Conservation (phyloP, 2,797 vertebrate species). For the Gadopsis marmoratus region DNA sequence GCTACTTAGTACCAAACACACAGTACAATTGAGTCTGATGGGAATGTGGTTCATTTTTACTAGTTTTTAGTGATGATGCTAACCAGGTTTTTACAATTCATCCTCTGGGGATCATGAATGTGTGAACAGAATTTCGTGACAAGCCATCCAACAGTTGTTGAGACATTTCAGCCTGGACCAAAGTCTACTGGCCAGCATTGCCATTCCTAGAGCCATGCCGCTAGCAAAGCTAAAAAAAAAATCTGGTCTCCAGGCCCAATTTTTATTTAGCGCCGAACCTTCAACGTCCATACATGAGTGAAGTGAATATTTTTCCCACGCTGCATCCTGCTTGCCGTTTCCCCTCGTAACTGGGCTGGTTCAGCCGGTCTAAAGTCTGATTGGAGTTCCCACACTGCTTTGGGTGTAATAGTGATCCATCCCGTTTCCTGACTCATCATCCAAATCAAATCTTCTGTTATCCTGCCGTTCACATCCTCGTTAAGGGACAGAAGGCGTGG, state of each 20-base stretch:
- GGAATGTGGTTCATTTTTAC: neutral
- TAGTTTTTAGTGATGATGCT: neutral
- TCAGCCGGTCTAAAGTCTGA: slow-evolving; percentile 60
- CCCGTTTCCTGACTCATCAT: slow-evolving; percentile 70
- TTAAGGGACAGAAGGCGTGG: slow-evolving; percentile 44
- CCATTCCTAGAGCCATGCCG: neutral
- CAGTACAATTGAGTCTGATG: neutral
- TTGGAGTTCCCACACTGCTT: slow-evolving; percentile 60
- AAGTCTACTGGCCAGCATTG: neutral
- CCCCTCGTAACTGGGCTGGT: slow-evolving; percentile 61
- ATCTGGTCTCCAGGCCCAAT: neutral
- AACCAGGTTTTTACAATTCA: neutral
- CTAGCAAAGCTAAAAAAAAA: neutral
- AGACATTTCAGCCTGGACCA: neutral
- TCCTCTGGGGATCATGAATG: neutral
- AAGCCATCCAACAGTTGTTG: neutral
- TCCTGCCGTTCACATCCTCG: slow-evolving; percentile 32
- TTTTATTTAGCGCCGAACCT: neutral
- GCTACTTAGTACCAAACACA: neutral
- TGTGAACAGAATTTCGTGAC: neutral
- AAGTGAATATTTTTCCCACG: slow-evolving; percentile 48
- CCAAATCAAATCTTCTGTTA: slow-evolving; percentile 30
- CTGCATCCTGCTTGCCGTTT: slow-evolving; percentile 48
- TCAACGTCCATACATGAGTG: neutral
- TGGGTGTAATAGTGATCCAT: slow-evolving; percentile 50